Evolutionary conservation across 2,888 invertebrate genomes (phyloP).

Genomic region (Folsomia candida): DNA sequence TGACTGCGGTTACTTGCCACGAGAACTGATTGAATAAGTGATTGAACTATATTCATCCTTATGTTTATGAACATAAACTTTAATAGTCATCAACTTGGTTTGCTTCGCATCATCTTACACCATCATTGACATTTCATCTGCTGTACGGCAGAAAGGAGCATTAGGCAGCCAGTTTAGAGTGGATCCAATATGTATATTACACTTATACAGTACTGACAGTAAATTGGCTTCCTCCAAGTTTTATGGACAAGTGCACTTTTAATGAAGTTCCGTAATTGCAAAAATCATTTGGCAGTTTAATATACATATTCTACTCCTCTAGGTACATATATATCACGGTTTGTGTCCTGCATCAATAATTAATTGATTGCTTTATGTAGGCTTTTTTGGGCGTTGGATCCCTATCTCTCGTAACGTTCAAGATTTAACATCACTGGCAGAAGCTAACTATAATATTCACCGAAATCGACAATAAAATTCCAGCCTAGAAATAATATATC

Average conservation of each 20-base stretch:
- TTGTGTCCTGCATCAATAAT: background rate
- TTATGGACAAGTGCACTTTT: background rate
- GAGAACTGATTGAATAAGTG: background rate
- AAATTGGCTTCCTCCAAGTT: background rate
- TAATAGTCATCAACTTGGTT: background rate
- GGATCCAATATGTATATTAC: background rate
- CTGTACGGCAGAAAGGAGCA: background rate
- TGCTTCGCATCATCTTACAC: too few species aligned
- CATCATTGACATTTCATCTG: too few species aligned
- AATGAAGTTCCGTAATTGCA: background rate
- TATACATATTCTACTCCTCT: too few species aligned
- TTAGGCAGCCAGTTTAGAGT: background rate
- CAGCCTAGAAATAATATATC: too few species aligned
- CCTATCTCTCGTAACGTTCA: too few species aligned
- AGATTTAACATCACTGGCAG: too few species aligned
- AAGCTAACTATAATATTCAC: too few species aligned
- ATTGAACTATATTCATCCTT: too few species aligned
- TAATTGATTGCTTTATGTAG: background rate
- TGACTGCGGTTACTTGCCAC: too few species aligned
- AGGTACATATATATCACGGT: background rate
- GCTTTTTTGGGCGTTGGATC: background rate
- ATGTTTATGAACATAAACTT: background rate
- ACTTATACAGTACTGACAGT: too few species aligned
- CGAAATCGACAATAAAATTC: too few species aligned
- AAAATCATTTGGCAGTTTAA: background rate